Conservation (phyloP, 92 coral and sea anemone genomes). For the Blastomussa wellsi region DNA sequence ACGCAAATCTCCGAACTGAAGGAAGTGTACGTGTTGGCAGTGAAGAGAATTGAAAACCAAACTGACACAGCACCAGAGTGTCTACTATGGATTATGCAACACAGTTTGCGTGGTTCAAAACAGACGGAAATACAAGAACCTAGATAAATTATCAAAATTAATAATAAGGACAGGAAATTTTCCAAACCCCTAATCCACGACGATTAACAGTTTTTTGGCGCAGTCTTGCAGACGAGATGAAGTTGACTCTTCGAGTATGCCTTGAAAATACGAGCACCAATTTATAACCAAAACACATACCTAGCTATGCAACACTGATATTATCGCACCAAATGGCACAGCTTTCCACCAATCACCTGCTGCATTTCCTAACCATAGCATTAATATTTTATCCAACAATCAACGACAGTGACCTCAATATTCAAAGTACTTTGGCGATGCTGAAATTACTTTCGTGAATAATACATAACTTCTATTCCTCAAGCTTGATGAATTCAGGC, state of each 20-base stretch:
- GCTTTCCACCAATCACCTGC: constrained; percentile 4
- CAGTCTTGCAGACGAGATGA: neutral
- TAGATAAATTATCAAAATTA: neutral
- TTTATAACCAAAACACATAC: constrained; percentile 13
- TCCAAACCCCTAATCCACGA: constrained; percentile 17
- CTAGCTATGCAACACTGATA: neutral
- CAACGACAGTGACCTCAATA: constrained; percentile 9
- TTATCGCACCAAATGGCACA: neutral
- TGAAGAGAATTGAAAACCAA: neutral
- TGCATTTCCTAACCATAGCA: neutral
- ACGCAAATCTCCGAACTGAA: neutral
- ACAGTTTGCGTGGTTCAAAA: neutral
- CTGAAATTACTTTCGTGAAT: constrained; percentile 1
- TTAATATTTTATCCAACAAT: neutral
- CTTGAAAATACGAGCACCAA: neutral
- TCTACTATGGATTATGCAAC: neutral
- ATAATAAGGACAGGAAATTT: neutral
- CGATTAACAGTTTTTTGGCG: neutral
- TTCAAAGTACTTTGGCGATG: neutral
- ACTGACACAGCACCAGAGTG: neutral
- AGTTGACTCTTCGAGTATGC: neutral
- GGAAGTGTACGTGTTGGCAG: neutral
- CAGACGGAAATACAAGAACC: neutral
- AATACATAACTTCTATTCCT: neutral
- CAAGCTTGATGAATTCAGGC: neutral